Percentiles rank a stretch among this genome's conserved stretches.
Conservation (phyloP, 1,140 invertebrate genomes). For the Hypothenemus hampei region DNA sequence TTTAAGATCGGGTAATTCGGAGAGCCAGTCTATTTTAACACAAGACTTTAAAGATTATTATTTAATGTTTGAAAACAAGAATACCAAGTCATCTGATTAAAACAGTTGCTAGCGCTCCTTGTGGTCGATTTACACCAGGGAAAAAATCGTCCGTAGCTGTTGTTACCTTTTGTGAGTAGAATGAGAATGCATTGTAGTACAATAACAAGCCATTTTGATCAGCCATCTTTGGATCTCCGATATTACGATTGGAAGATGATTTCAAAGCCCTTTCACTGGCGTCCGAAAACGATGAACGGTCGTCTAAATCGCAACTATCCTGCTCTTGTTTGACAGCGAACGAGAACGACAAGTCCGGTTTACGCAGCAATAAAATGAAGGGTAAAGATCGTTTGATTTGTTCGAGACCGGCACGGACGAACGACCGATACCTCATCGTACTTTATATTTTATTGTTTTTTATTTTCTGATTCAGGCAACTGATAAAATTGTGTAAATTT, state of each 20-base stretch:
- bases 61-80: no score
- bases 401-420: slow-evolving; percentile 3
- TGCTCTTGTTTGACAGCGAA: slow-evolving; percentile 3
- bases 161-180: slow-evolving; percentile 70
- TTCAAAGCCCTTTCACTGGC: slow-evolving; percentile 1
- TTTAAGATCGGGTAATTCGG: no score
- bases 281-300: background rate
- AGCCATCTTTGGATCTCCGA: slow-evolving; percentile 5
- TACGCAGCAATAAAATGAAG: slow-evolving; percentile 25
- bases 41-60: no score
- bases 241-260: background rate
- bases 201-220: slow-evolving; percentile 50
- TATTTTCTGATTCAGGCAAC: background rate
- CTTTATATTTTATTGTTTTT: background rate
- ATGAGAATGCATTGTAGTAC: slow-evolving; percentile 67
- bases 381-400: slow-evolving; percentile 18
- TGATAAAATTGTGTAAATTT: no score
- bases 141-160: no score
- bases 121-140: no score
- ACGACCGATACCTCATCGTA: background rate
- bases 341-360: slow-evolving; percentile 16
- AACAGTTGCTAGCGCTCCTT: no score
- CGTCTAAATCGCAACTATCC: background rate
- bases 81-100: no score
- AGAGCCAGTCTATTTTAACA: no score